A percentile compares a stretch with the other conserved stretches of the same genome.
phyloP scores from a whole-genome alignment of 1,140 invertebrate genomes.

The Magallana ariakensis region DNA sequence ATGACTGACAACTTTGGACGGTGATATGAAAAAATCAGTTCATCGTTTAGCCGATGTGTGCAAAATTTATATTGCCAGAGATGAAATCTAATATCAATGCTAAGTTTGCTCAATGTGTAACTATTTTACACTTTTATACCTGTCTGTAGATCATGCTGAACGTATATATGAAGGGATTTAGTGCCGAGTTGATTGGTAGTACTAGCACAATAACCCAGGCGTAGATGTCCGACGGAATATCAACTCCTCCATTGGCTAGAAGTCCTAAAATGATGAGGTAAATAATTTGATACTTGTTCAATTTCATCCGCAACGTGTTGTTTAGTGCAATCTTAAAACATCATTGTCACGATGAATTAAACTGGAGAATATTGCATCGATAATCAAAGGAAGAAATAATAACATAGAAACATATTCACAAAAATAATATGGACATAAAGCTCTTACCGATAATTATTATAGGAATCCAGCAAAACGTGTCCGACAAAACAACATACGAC shows the following conservation, averaged over 20 bases:
- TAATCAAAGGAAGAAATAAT: neutral
- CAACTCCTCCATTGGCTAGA: constrained; percentile 40
- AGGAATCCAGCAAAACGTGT: constrained; percentile 78
- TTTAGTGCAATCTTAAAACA: neutral
- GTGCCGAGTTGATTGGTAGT: constrained; percentile 62
- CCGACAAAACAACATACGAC: constrained; percentile 76
- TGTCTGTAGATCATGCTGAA: neutral
- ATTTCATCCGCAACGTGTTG: too few relatives aligned
- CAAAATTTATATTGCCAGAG: too few relatives aligned
- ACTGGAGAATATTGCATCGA: neutral
- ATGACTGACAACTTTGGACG: too few relatives aligned
- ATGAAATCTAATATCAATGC: neutral
- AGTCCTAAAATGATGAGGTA: constrained; percentile 42
- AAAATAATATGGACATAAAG: neutral
- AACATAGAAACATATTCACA: neutral
- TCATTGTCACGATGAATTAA: neutral
- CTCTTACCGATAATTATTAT: constrained; percentile 68
- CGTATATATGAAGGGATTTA: constrained; percentile 66
- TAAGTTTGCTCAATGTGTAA: neutral
- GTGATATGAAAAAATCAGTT: too few relatives aligned
- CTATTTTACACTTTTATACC: neutral
- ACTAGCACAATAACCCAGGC: constrained; percentile 59
- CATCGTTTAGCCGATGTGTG: too few relatives aligned
- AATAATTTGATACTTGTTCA: neutral
- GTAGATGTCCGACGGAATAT: constrained; percentile 57